These are phyloP conservation scores for Scrobipalpa costella DNA, from an alignment of 2,888 invertebrate species.

Conservation along the genomic window DNA sequence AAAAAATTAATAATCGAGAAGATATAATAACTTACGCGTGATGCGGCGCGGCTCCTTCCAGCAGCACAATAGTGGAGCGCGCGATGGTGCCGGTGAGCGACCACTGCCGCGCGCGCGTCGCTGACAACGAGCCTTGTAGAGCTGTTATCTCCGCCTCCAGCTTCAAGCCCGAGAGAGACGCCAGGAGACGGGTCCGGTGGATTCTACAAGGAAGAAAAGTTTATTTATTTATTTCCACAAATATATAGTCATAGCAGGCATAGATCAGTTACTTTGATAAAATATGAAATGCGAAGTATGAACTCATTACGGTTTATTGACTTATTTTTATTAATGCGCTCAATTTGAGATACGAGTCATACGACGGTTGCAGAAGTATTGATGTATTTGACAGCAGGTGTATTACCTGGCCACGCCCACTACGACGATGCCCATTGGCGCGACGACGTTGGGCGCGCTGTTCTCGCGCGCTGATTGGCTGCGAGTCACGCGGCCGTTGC, in stretches of 20 bases:
- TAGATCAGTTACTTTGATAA: too few relatives aligned
- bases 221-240: too few relatives aligned
- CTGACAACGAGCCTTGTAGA: slow-evolving; percentile 94
- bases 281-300: too few relatives aligned
- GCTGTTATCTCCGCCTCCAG: slow-evolving; percentile 96
- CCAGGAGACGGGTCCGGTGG: slow-evolving; percentile 91
- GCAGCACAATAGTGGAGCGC: slow-evolving; percentile 93
- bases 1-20: too few relatives aligned
- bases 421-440: slow-evolving; percentile 87
- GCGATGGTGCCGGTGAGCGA: slow-evolving; percentile 95
- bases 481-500: slow-evolving; percentile 64
- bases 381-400: too few relatives aligned
- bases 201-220: slow-evolving; percentile 81
- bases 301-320: too few relatives aligned
- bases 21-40: slow-evolving; percentile 85
- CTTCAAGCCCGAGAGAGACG: slow-evolving; percentile 95
- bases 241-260: too few relatives aligned
- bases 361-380: too few relatives aligned
- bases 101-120: slow-evolving; percentile 93
- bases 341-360: too few relatives aligned
- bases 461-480: slow-evolving; percentile 37
- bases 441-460: slow-evolving; percentile 39
- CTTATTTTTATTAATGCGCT: too few relatives aligned
- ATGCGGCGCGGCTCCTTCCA: slow-evolving; percentile 94
- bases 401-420: slow-evolving; percentile 86